Conservation (phyloP, 2,888 invertebrate genomes). For the Orthonychiurus folsomi region DNA sequence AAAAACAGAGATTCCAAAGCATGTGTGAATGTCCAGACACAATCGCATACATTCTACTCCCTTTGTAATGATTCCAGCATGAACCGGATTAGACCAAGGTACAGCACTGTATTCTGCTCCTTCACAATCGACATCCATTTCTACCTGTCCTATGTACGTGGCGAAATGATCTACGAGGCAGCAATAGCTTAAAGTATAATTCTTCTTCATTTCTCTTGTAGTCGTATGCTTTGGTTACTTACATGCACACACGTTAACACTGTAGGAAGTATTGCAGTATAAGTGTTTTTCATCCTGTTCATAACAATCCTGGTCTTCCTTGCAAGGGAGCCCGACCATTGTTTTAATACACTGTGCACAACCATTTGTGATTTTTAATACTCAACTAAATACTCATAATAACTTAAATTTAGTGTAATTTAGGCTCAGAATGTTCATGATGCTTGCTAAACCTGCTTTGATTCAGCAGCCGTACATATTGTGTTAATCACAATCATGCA, state of each 20-base stretch:
- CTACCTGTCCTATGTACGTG: constrained; percentile 29
- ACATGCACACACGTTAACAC: constrained; percentile 28
- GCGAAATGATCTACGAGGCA: constrained; percentile 23
- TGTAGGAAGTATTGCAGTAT: constrained; percentile 28
- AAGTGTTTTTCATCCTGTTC: constrained; percentile 26
- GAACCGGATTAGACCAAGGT: constrained; percentile 32
- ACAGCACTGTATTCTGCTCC: constrained; percentile 28
- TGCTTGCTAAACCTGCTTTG: no score
- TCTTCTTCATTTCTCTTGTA: neutral
- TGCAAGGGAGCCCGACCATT: constrained; percentile 24
- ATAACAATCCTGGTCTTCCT: constrained; percentile 20
- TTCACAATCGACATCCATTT: constrained; percentile 26
- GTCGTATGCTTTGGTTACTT: constrained; percentile 7
- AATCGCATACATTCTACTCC: constrained; percentile 32
- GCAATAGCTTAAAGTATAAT: no score
- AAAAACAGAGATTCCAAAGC: constrained; percentile 27
- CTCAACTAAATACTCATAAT: no score
- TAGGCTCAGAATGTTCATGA: no score
- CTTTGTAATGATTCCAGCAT: constrained; percentile 18
- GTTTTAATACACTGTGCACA: constrained; percentile 30
- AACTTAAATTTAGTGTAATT: no score
- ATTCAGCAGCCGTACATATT: no score
- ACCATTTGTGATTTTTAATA: no score
- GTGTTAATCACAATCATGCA: no score
- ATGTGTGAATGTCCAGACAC: constrained; percentile 28